Evolutionary conservation across 2,113 vertebrate species (phyloP), one percentile per base, ranked within the genome.

Genomic region (Pelobates fuscus): DNA sequence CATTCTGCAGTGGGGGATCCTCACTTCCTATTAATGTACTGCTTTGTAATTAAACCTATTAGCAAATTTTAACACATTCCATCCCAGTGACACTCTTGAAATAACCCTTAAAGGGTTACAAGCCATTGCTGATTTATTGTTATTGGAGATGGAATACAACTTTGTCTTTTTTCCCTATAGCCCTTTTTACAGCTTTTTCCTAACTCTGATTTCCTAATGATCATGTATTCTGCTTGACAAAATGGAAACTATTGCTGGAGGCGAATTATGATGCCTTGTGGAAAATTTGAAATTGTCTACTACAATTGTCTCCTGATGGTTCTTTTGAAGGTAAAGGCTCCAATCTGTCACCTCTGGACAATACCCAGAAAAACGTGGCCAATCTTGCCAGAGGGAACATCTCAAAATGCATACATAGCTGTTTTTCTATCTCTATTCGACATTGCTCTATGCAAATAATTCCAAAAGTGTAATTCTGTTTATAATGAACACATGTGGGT

Each of bases 271-370:
- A 32, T 60, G 37, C 64, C 64, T 76, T 76, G 54, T 76, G 55
- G 37, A 67, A 76, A 60, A 60, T 76, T 30, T 37, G 30, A 30
- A 60, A 61, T n/a, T 52, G 20, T 18, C 14, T 14, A 49, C 25
- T 37, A 17, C 64, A 15, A 49, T 52, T 21, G 62, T 75, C 71
- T 52, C 72, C n/a, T 59, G 64, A 76, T 20, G 41, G 58, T 24
- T 67, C 27, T 55, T 67, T 64, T 76, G 37, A 67, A 76, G 60
- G 64, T 76, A 76, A 67, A 76, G 72, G 30, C 61, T 76, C 29
- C 72, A 67, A 76, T 67, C 72, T 76, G 72, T 76, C 72, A 76
- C 64, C 72, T 67, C 55, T 67, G 72, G 72, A 63, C 71, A 66
- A 65, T 59, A 20, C 32, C 41, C n/a, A 20, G 32, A 29, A 58